Evolutionary conservation across 2,888 invertebrate species (phyloP).

Genomic region (Cabera pusaria): DNA sequence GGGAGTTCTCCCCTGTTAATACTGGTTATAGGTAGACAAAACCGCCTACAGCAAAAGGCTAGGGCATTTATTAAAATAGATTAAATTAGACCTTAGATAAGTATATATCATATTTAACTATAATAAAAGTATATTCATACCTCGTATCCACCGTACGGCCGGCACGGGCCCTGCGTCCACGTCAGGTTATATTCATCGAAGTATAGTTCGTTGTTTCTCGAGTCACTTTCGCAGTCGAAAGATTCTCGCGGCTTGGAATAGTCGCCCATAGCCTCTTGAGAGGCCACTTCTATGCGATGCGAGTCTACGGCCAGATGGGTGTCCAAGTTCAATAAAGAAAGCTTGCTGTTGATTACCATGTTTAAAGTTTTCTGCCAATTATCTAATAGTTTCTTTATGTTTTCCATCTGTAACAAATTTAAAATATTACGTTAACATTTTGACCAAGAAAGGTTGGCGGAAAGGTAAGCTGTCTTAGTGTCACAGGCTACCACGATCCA

Average conservation of each 20-base stretch:
- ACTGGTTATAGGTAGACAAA: no score
- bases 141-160: slow-evolving; percentile 47
- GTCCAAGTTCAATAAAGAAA: slow-evolving; percentile 52
- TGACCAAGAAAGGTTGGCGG: no score
- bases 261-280: slow-evolving; percentile 69
- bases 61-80: no score
- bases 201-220: slow-evolving; percentile 47
- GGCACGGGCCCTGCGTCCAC: slow-evolving; percentile 53
- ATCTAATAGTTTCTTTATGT: slow-evolving; percentile 61
- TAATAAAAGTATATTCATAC: slow-evolving; percentile 36
- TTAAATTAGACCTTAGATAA: no score
- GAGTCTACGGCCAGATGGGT: no score
- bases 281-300: slow-evolving; percentile 52
- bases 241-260: slow-evolving; percentile 57
- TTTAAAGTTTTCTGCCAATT: slow-evolving; percentile 70
- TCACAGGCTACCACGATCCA: no score
- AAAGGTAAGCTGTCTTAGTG: no score
- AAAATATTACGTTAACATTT: no score
- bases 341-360: slow-evolving; percentile 60
- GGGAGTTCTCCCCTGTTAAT: no score
- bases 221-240: slow-evolving; percentile 58
- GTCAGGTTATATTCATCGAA: slow-evolving; percentile 55
- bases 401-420: slow-evolving; percentile 56
- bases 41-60: no score
- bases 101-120: no score